Evolutionary conservation across 2,797 vertebrate genomes (phyloP), one percentile per base, ranked within the genome.

Genomic region (Sebastes umbrosus): DNA sequence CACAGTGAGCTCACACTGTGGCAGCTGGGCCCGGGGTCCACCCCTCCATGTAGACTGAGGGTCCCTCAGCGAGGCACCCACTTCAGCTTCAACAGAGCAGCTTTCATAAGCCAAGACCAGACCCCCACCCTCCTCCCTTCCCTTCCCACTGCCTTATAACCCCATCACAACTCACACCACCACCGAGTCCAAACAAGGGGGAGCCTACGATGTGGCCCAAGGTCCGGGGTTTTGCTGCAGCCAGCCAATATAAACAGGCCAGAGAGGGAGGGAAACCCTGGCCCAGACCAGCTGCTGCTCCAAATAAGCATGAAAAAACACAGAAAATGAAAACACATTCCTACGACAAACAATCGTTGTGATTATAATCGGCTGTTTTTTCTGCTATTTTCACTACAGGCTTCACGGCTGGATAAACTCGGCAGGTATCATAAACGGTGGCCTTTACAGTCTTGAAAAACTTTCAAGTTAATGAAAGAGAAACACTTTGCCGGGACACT

Each of bases 81-180:
- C 94, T 93, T 93, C 73, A 92, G 79, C 92, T 93, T 84, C 84
- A 94, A 95, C 94, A 95, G 92, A 93, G 92, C 77, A 54, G 87
- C 95, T 93, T 95, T 95, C 93, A 96, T 95, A 89, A 93, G 82
- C 91, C 91, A 91, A 93, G 86, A 87, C 81, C 85, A 87, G 73
- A 65, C 34, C 11, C 34, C 11, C 34, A 20, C 73, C 29, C 64
- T 57, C 80, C 43, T 24, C 64, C 80, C 39, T 13, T 54, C 29
- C 29, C 78, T 84, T 46, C 86, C 67, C 69, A 34, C 63, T 73
- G 60, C 86, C 77, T 83, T 69, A 82, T 55, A 90, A 84, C 81
- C 82, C 84, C 84, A 86, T 85, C 88, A 83, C 72, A 84, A 83
- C 90, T 89, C 87, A 82, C 86, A 78, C 88, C 92, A 92, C 90